Base-by-base conservation (phyloP, 2,797 vertebrate genomes). In the Gambusia yucatana region DNA sequence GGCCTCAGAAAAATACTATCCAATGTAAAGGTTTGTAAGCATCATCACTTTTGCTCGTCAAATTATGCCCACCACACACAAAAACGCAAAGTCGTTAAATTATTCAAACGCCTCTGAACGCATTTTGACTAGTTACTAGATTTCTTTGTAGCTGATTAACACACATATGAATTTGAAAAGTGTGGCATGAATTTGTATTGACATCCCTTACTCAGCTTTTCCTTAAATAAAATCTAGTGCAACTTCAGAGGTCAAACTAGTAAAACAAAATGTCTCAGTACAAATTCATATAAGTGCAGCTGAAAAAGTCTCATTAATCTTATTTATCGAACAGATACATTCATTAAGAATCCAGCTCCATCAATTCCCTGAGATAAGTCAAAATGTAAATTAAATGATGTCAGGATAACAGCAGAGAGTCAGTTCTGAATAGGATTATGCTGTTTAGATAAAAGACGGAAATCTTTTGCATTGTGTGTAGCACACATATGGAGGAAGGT, bases 401-500 rank as follows among this genome's bases (percentile, higher is more conserved):
- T 43, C 22, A 50, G 36, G 36, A 44, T n/a, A 73, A 65, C 14
- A 43, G 14, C n/a, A 50, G 50, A 41, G 1, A 25, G 14, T 36
- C 17, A 43, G 11, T 39, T 73, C 25, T 52, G 72, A 55, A 46
- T 7, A 22, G 16, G 0, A 43, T 22, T 11, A 13, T 10, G 20
- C 20, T 63, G 33, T 48, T 47, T 11, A 41, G 30, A 65, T 73
- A 50, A 73, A 43, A 44, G 9, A 33, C 3, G 20, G 14, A 63
- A 65, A 63, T 46, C 71, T 6, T 17, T 55, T 0, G 4, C 8
- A 25, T 46, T 41, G 36, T 7, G 22, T 52, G 22, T 3, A 22
- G 73, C 43, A 16, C 41, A 77, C 65, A 70, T 78, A 57, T 39
- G 41, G 28, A 47, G 17, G 77, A 72, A 57, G 33, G 17, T 84